phyloP scores from a whole-genome alignment of 2,113 vertebrate genomes.

The Riparia riparia region DNA sequence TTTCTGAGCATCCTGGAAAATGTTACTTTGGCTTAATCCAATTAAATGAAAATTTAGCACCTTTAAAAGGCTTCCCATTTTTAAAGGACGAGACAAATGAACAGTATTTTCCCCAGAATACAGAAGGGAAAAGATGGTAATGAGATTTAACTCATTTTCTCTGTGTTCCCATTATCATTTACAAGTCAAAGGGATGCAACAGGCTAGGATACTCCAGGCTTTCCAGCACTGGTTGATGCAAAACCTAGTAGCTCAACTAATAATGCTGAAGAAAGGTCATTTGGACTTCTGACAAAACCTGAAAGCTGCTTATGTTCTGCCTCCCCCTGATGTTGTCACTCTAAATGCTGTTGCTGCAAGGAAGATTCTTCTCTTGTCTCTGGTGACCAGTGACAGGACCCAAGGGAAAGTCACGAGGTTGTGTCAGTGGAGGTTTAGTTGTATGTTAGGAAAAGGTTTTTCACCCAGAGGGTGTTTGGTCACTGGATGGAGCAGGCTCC shows the following conservation, averaged over 20 bases:
- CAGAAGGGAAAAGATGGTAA: neutral
- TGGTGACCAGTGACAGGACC: neutral
- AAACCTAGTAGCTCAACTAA: fast-evolving
- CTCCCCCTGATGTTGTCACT: neutral
- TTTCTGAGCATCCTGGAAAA: neutral
- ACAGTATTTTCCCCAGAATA: neutral
- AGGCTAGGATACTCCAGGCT: neutral
- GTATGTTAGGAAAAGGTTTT: neutral
- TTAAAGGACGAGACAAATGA: neutral
- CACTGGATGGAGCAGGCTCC: neutral
- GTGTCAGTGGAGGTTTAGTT: neutral
- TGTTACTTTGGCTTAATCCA: neutral
- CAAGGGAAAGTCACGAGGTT: fast-evolving
- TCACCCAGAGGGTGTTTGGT: fast-evolving
- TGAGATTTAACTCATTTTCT: neutral
- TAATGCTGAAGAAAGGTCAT: neutral
- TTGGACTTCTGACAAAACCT: neutral
- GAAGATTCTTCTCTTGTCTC: neutral
- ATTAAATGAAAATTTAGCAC: neutral
- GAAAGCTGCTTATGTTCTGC: neutral
- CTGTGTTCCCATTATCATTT: neutral
- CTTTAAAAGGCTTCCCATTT: neutral
- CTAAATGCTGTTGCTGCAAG: neutral
- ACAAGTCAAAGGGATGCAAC: neutral
- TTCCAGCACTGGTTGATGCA: neutral